phyloP scores from a whole-genome alignment of 2,888 invertebrate species.

The Zeuzera pyrina region DNA sequence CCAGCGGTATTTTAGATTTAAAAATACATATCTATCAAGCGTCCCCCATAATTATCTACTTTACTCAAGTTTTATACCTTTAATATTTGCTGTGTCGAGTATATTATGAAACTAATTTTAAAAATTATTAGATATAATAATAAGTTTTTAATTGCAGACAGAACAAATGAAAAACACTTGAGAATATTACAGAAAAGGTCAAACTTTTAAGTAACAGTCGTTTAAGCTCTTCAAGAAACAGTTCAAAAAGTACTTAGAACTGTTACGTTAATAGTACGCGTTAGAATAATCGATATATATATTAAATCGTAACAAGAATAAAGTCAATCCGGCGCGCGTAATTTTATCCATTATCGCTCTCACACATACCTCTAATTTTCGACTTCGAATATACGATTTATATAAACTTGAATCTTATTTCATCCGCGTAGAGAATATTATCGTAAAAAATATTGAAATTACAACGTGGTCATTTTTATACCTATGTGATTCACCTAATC shows the following conservation, averaged over 20 bases:
- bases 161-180: constrained; percentile 48
- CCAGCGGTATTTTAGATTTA: no score
- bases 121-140: constrained; percentile 37
- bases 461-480: constrained; percentile 12
- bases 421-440: constrained; percentile 21
- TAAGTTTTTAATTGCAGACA: constrained; percentile 53
- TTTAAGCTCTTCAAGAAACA: constrained; percentile 48
- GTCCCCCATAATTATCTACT: no score
- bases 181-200: constrained; percentile 39
- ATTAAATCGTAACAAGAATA: constrained; percentile 52
- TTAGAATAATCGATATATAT: constrained; percentile 54
- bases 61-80: no score
- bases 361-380: constrained; percentile 51
- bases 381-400: constrained; percentile 27
- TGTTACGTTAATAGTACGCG: constrained; percentile 49
- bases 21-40: no score
- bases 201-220: constrained; percentile 48
- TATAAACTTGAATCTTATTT: constrained; percentile 32
- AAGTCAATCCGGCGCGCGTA: constrained; percentile 51
- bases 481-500: constrained; percentile 35
- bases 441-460: constrained; percentile 6
- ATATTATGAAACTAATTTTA: no score
- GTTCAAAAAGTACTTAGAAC: constrained; percentile 47
- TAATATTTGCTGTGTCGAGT: no score
- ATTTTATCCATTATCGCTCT: constrained; percentile 51